phyloP scores from a whole-genome alignment of 1,140 invertebrate genomes.

The Fopius arisanus region DNA sequence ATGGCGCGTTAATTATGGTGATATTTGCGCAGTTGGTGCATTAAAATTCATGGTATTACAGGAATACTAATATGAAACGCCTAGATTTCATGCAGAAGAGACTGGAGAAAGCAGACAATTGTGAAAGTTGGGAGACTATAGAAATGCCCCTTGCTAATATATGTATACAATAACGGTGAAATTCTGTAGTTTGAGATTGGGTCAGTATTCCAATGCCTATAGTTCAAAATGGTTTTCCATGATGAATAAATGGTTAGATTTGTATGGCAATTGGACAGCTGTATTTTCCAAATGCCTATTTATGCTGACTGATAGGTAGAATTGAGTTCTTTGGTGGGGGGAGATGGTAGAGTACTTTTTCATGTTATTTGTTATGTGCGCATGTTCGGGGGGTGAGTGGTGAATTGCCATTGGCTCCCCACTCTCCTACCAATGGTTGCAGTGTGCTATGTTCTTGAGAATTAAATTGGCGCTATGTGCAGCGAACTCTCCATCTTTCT shows the following conservation, averaged over 20 bases:
- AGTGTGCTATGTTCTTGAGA: slow-evolving; percentile 8
- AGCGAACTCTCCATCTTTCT: neutral
- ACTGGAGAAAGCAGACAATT: neutral
- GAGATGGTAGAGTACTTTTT: neutral
- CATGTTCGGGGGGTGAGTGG: neutral
- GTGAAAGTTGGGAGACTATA: neutral
- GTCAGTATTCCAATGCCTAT: neutral
- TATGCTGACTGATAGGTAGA: slow-evolving; percentile 18
- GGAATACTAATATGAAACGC: neutral
- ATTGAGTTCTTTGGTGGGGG: neutral
- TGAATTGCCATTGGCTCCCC: slow-evolving; percentile 26
- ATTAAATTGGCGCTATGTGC: slow-evolving; percentile 19
- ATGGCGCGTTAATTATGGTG: neutral
- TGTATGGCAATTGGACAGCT: slow-evolving; percentile 36
- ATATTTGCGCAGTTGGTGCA: neutral
- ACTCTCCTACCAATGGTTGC: slow-evolving; percentile 1
- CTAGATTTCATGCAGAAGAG: neutral
- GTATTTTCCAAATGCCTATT: slow-evolving; percentile 30
- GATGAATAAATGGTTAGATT: neutral
- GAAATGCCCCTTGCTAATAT: neutral
- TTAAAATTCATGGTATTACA: neutral
- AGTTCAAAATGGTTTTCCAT: neutral
- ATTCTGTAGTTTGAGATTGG: neutral
- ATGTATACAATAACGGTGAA: neutral
- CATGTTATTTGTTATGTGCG: slow-evolving; percentile 1